phyloP scores from a whole-genome alignment of 2,797 vertebrate genomes.

The Pantherophis vulpinus region DNA sequence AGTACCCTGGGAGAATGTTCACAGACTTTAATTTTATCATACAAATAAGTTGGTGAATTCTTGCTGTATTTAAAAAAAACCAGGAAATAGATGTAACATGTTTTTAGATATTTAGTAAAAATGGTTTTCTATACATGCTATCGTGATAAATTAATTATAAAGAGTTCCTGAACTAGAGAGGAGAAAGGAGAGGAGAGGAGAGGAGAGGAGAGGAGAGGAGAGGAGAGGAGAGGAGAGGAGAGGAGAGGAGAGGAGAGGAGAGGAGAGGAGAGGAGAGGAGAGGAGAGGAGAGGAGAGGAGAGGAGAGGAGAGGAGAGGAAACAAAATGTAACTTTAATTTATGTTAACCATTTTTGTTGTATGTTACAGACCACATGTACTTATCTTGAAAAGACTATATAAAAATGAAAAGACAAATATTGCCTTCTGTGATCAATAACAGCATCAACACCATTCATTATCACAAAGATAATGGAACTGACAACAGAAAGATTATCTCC shows the following conservation, averaged over 20 bases:
- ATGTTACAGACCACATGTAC: not conserved
- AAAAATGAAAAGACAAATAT: not conserved
- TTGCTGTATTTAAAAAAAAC: not conserved
- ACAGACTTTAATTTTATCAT: not conserved
- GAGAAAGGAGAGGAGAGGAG: too few species aligned
- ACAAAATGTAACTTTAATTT: not conserved
- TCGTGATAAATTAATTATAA: not conserved
- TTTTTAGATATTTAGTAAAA: not conserved
- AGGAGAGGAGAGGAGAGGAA: too few species aligned
- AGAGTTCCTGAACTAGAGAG: not conserved
- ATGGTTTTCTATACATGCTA: not conserved
- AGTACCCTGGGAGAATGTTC: not conserved
- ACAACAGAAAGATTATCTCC: not conserved
- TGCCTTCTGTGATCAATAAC: not conserved
- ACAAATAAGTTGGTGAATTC: not conserved
- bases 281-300: not conserved
- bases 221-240: too few species aligned
- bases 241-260: too few species aligned
- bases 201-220: too few species aligned
- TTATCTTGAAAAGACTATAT: not conserved
- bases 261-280: not conserved
- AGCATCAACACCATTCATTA: not conserved
- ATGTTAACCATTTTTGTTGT: not conserved
- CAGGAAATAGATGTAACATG: not conserved
- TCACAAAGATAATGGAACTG: not conserved